Base-by-base conservation (phyloP, 2,113 vertebrate species). In the Myiopsitta monachus region DNA sequence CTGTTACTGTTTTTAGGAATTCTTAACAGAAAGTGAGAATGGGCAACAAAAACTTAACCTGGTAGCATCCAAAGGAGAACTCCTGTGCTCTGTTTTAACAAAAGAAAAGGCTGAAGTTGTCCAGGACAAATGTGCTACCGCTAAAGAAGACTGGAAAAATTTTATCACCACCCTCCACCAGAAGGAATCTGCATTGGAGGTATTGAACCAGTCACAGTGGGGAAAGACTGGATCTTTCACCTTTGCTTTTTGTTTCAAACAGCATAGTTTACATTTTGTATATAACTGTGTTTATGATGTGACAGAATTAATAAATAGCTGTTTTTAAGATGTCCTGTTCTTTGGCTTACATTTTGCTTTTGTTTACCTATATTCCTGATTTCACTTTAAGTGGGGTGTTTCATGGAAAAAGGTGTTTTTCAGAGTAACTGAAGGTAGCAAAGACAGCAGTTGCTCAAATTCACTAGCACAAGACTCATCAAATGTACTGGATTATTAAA, bases 81-180 rank as follows among this genome's bases (percentile, higher is more conserved):
- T 99, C 57, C 97, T 99, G 88, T 98, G 97, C 94, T 97, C 98
- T 64, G 96, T 99, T 87, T 95, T 99, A 96, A 97, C 98, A 82
- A 95, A 98, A 70, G 99, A 99, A 88, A 98, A 98, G 79, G 97
- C 98, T 66, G 97, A 99, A 88, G 96, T 96, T 67, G 96, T 99
- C 94, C 98, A 95, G 91, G 97, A 98, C 95, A 99, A 99, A 96
- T 97, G 97, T 76, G 91, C 89, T 61, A 95, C 97, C 1, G 98
- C 99, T 83, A 99, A 98, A 91, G 99, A 99, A 67, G 99, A 99
- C 7, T 99, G 99, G 99, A 99, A 98, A 96, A 98, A 95, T 62
- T 98, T 99, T 90, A 98, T 99, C 96, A 98, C 98, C 52, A 99
- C 98, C 55, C 98, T 99, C 67, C 98, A 99, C 96, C 98, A 97